Base-by-base conservation (phyloP, 2,888 invertebrate species). In the Polyploca ridens region DNA sequence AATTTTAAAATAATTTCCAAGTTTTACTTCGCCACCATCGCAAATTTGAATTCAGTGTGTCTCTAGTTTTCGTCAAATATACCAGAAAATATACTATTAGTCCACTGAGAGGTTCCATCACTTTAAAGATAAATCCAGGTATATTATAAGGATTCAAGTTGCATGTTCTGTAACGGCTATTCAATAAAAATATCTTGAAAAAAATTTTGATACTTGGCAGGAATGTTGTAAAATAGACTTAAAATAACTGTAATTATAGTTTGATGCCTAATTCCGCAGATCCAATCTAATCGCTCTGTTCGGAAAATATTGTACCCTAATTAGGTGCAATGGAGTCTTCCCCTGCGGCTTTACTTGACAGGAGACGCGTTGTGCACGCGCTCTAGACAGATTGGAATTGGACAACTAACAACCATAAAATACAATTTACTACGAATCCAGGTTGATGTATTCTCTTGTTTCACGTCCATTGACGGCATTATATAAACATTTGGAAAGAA, bases 271-370 rank as follows among this genome's bases (percentile, higher is more conserved):
- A 75, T 72, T 60, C 61, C 68, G 73, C 71, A 78, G 65, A 54
- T 54, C 54, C 19, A 54, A 54, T 54, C 54, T 54, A 54, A 54
- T 54, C 16, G 64, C 62, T 35, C 35, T 60, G 66, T 41, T 61
- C 61, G 16, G 57, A 57, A 41, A 38, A 58, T 57, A 57, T 69
- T 57, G 13, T 49, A 35, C 64, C 62, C 64, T 69, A 67, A 68
- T 63, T 62, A 65, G 66, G 63, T 65, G 66, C 66, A 79, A 83
- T 82, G 78, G 74, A 75, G 72, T 73, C 72, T 70, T 66, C 72
- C 79, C 90, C 85, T 67, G 83, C 82, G 88, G 92, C 85, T 64
- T 70, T 70, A 74, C 81, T 86, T 89, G 91, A 89, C 90, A 88
- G 85, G 79, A 84, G 89, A 90, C 84, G 84, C 76, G 84, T 76